Conservation (phyloP, 2,797 vertebrate species). For the Cirrhinus mrigala region DNA sequence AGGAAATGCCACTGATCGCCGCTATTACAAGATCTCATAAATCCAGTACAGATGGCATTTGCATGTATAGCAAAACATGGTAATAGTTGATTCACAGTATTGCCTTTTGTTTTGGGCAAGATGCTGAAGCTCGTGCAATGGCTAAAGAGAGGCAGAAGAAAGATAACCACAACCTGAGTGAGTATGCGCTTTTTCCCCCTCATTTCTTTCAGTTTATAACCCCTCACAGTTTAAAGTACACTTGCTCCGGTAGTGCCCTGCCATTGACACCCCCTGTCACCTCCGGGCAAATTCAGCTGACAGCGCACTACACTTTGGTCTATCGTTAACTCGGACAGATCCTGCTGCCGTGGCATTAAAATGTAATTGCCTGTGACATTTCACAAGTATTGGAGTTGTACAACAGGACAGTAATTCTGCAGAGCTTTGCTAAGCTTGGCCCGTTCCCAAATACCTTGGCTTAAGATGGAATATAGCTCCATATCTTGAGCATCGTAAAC, state of each 20-base stretch:
- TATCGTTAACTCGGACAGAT: slow-evolving; percentile 80
- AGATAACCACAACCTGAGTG: slow-evolving; percentile 99
- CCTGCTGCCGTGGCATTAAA: slow-evolving; percentile 79
- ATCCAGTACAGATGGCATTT: neutral
- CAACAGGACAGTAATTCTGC: slow-evolving; percentile 50
- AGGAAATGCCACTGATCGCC: neutral
- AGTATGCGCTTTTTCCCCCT: slow-evolving; percentile 68
- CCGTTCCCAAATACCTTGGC: slow-evolving; percentile 27
- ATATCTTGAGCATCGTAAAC: slow-evolving; percentile 52
- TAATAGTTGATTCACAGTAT: neutral
- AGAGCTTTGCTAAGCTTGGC: slow-evolving; percentile 39
- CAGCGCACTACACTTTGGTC: slow-evolving; percentile 72
- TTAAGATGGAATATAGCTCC: slow-evolving; percentile 26
- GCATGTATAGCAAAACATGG: neutral
- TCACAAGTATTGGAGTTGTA: slow-evolving; percentile 55
- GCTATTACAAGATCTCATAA: neutral
- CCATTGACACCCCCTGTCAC: slow-evolving; percentile 46
- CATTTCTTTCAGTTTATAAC: slow-evolving; percentile 45
- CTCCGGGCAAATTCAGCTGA: slow-evolving; percentile 74
- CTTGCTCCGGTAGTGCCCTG: slow-evolving; percentile 38
- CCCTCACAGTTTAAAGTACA: slow-evolving; percentile 58
- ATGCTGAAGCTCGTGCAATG: slow-evolving; percentile 90
- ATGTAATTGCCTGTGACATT: slow-evolving; percentile 78
- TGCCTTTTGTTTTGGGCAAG: slow-evolving; percentile 75
- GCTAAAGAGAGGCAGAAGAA: slow-evolving; percentile 98